phyloP scores from a whole-genome alignment of 92 coral and sea anemone genomes.

The Epizoanthus ramosus region DNA sequence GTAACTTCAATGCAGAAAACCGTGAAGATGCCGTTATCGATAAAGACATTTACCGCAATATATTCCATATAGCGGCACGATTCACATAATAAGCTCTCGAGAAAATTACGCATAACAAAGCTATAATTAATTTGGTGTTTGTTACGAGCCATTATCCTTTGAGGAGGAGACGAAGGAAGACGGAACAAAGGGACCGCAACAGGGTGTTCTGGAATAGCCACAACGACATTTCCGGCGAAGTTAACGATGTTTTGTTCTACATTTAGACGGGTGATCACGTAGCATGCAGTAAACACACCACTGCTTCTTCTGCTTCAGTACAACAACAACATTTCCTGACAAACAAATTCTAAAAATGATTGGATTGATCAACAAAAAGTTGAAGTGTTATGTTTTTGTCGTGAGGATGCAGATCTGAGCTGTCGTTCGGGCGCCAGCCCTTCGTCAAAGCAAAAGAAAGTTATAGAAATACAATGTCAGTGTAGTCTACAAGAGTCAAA shows the following conservation, averaged over 20 bases:
- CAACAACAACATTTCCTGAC: background rate
- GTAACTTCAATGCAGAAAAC: constrained; percentile 1
- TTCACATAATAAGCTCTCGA: background rate
- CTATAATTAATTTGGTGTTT: constrained; percentile 2
- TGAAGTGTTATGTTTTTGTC: no score
- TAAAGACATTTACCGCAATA: constrained; percentile 13
- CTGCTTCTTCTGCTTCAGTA: background rate
- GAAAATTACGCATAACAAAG: constrained; percentile 14
- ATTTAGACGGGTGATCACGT: background rate
- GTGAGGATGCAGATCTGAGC: no score
- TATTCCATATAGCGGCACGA: constrained; percentile 18
- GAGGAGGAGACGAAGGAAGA: background rate
- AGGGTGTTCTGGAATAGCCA: background rate
- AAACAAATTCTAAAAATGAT: background rate
- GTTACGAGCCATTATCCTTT: background rate
- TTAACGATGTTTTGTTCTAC: constrained; percentile 1
- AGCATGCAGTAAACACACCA: background rate
- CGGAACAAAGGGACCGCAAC: constrained; percentile 24
- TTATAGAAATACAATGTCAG: no score
- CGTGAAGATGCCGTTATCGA: constrained; percentile 15
- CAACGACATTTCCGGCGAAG: constrained; percentile 3
- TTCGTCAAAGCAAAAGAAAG: no score
- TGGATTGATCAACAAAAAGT: no score
- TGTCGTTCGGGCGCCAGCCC: no score
- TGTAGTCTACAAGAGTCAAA: no score